Base-by-base conservation (phyloP, 1,140 invertebrate species). In the Plodia interpunctella region DNA sequence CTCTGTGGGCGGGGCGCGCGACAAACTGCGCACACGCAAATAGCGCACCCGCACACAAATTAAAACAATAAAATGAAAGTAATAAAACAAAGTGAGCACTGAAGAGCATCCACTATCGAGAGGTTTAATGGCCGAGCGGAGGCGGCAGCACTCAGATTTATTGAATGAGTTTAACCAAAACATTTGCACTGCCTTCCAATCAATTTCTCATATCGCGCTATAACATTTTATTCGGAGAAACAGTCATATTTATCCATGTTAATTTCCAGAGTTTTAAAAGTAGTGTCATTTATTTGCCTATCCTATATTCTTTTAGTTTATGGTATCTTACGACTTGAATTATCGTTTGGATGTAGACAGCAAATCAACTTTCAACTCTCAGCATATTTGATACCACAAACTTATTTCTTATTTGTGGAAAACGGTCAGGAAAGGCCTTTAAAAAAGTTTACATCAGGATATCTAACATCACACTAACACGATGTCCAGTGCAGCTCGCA, bases 21-120 rank as follows among this genome's bases (percentile, higher is more conserved):
- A 83, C 81, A 86, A 81, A 81, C 82, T 85, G 82, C 83, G 86
- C 83, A 73, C 83, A 87, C 86, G 86, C 86, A 86, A 87, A 87
- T 85, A 84, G 79, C 83, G 79, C 82, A 84, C 73, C 83, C 77
- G 76, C 76, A 78, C 82, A 83, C 84, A 81, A 87, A 88, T 88
- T 88, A 88, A 88, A 87, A 87, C 84, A 88, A 88, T 88, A 88
- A 88, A 88, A 88, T 86, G 74, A 83, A 80, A 85, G 74, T 89
- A 86, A 87, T 87, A 87, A 87, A 87, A 87, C 79, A 86, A 86
- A 78, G 72, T 78, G 73, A 80, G 70, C 72, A 72, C 70, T 72
- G 72, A 77, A 83, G 73, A 83, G 77, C 74, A 76, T 73, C 70
- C 79, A 74, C 76, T 81, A 85, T 85, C 81, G 87, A 79, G 70